Conservation (phyloP, 2,888 invertebrate species). For the Boloria selene region DNA sequence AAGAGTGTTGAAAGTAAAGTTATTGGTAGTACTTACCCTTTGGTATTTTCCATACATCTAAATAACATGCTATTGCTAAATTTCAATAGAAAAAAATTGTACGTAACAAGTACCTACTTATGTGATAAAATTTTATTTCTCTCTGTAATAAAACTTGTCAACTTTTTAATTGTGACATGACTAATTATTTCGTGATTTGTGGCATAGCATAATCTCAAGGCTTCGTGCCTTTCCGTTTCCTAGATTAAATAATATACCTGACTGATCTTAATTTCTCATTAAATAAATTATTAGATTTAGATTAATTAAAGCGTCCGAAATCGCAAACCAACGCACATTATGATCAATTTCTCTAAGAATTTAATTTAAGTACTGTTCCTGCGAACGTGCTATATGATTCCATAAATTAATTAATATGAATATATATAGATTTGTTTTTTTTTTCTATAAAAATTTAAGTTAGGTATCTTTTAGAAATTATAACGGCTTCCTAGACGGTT, state of each 20-base stretch:
- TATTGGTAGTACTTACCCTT: background rate
- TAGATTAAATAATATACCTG: conserved; percentile 8
- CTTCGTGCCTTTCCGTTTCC: background rate
- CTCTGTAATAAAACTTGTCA: no score
- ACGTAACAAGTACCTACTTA: no score
- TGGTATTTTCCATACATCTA: background rate
- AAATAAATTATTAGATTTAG: conserved; percentile 12
- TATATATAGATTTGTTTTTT: background rate
- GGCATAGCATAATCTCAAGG: background rate
- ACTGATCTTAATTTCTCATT: conserved; percentile 13
- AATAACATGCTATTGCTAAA: no score
- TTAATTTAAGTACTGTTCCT: background rate
- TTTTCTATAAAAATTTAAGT: background rate
- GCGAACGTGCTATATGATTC: background rate
- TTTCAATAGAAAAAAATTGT: no score
- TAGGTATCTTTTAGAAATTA: no score
- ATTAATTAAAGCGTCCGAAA: background rate
- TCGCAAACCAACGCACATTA: conserved; percentile 17
- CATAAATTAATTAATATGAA: background rate
- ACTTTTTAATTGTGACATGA: no score
- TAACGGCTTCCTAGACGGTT: no score
- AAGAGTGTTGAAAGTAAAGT: background rate
- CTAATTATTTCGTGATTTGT: no score
- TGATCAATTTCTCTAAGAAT: conserved; percentile 9
- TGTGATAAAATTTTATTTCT: no score